Conservation (phyloP, 2,888 invertebrate genomes). For the Drosophila koepferae region DNA sequence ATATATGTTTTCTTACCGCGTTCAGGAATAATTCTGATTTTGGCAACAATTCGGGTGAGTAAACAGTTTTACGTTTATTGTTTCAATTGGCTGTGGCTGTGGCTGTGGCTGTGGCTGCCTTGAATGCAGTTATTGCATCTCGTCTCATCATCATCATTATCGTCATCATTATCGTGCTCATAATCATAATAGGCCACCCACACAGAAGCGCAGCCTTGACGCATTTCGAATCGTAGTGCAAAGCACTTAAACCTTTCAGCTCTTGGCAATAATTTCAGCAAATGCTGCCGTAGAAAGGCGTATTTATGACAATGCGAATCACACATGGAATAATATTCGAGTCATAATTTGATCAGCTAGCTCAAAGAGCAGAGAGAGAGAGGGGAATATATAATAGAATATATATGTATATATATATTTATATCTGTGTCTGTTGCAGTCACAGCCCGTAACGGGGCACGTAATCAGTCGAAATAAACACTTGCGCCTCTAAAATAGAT, state of each 20-base stretch:
- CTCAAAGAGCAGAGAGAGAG: constrained; percentile 27
- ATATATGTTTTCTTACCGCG: background rate
- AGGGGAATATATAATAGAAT: background rate
- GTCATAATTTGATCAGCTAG: constrained; percentile 67
- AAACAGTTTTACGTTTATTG: constrained; percentile 5
- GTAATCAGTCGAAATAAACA: constrained; percentile 80
- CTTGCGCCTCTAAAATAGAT: constrained; percentile 79
- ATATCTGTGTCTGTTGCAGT: constrained; percentile 39
- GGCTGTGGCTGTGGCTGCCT: constrained; percentile 20
- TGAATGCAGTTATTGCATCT: constrained; percentile 27
- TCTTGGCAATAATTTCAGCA: constrained; percentile 41
- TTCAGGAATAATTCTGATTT: background rate
- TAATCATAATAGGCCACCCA: constrained; percentile 34
- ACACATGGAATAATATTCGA: constrained; percentile 54
- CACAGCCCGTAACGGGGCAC: constrained; percentile 31
- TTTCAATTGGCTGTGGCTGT: constrained; percentile 5
- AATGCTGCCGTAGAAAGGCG: constrained; percentile 33
- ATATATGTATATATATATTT: background rate
- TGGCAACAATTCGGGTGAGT: background rate
- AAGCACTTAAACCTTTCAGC: constrained; percentile 43
- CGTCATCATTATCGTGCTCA: constrained; percentile 24
- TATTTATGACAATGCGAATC: constrained; percentile 57
- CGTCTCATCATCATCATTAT: constrained; percentile 34
- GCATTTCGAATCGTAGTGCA: constrained; percentile 1
- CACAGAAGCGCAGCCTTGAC: constrained; percentile 32